phyloP scores from a whole-genome alignment of 2,888 invertebrate genomes.

The Rotaria magnacalcarata region DNA sequence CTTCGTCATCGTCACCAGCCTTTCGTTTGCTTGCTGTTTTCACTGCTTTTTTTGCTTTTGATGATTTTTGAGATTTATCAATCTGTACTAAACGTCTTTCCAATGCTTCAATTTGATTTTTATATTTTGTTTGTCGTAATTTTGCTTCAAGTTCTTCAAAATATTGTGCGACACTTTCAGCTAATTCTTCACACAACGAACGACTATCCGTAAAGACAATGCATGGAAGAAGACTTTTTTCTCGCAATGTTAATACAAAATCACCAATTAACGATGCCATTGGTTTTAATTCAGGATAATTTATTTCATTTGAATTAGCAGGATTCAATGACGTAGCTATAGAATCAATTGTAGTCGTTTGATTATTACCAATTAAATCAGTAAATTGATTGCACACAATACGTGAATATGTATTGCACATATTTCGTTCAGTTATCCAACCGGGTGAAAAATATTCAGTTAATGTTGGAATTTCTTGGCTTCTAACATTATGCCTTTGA shows the following conservation, averaged over 20 bases:
- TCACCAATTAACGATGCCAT: conserved; percentile 13
- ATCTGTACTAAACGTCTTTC: not conserved
- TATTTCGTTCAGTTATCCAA: conserved; percentile 1
- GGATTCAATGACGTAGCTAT: not conserved
- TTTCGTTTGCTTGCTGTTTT: not conserved
- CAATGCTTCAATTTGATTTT: not conserved
- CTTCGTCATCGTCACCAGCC: not conserved
- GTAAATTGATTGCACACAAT: not conserved
- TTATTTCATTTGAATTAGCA: not conserved
- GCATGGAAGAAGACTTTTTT: conserved; percentile 26
- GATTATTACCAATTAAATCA: not conserved
- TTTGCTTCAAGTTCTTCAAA: not conserved
- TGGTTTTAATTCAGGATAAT: not conserved
- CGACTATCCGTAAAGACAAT: conserved; percentile 37
- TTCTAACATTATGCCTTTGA: not conserved
- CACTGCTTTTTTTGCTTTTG: not conserved
- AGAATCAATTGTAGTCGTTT: not conserved
- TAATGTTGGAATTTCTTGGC: not conserved
- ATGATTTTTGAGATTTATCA: not conserved
- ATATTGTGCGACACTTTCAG: conserved; percentile 14
- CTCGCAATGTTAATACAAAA: conserved; percentile 16
- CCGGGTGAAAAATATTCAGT: not conserved
- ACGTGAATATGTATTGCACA: not conserved
- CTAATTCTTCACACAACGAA: conserved; percentile 38
- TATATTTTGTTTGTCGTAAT: conserved; percentile 1